phyloP scores from a whole-genome alignment of 2,888 invertebrate genomes.

The Xanthorhoe designata region DNA sequence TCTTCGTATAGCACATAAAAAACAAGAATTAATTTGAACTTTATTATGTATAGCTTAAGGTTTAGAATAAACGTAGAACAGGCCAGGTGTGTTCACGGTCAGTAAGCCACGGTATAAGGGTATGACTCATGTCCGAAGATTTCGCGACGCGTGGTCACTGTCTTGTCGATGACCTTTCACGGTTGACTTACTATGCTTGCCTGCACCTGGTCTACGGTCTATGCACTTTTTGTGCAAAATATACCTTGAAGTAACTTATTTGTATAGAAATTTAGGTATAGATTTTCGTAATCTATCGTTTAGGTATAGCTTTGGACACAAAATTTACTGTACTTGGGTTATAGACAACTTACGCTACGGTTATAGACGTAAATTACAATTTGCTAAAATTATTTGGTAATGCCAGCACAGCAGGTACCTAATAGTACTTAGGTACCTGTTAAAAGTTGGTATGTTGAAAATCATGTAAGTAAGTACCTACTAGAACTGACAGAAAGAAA shows the following conservation, averaged over 20 bases:
- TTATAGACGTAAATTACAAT: too few species aligned
- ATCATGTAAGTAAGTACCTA: too few species aligned
- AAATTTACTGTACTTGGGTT: too few species aligned
- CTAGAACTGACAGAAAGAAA: too few species aligned
- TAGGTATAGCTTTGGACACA: too few species aligned
- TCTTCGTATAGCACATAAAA: slow-evolving; percentile 5
- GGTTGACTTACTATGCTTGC: slow-evolving; percentile 42
- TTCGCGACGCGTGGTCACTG: slow-evolving; percentile 70
- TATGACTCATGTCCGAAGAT: slow-evolving; percentile 66
- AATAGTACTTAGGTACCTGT: too few species aligned
- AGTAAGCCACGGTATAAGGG: slow-evolving; percentile 66
- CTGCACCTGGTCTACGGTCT: slow-evolving; percentile 32
- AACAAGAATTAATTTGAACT: slow-evolving; percentile 22
- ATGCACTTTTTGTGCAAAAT: not conserved
- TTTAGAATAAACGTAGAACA: slow-evolving; percentile 33
- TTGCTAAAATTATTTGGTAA: too few species aligned
- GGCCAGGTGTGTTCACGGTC: slow-evolving; percentile 75
- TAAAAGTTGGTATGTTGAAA: too few species aligned
- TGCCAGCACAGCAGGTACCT: too few species aligned
- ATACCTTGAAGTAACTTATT: not conserved
- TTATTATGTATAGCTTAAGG: slow-evolving; percentile 28
- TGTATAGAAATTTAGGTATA: too few species aligned
- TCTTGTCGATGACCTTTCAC: slow-evolving; percentile 59
- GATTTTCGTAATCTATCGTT: too few species aligned
- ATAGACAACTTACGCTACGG: too few species aligned